A percentile compares a stretch with the other conserved stretches of the same genome.
phyloP scores from a whole-genome alignment of 2,113 vertebrate species.

The Lophura nycthemera region DNA sequence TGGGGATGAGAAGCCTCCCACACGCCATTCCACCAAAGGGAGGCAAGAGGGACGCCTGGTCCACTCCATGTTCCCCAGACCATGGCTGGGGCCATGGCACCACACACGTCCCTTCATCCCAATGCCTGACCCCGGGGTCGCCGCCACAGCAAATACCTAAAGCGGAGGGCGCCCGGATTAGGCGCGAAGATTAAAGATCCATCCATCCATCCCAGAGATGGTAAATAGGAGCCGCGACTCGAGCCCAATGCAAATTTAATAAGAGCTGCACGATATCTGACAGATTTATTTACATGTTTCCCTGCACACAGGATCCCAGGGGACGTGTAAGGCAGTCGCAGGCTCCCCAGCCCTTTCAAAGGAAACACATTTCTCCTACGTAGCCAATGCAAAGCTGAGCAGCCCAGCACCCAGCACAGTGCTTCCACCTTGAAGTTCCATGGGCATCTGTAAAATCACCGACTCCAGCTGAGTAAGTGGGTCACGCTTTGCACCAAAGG shows the following conservation, averaged over 20 bases:
- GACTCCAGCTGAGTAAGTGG: accelerated
- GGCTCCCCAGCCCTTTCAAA: background rate
- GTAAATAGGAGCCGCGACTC: background rate
- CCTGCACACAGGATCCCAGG: background rate
- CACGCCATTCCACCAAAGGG: background rate
- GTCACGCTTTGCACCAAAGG: background rate
- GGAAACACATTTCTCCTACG: background rate
- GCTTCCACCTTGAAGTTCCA: background rate
- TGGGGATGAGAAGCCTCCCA: background rate
- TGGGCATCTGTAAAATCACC: background rate
- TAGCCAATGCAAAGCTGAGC: background rate
- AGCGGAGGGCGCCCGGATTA: background rate
- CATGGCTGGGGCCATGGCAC: background rate
- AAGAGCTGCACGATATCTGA: background rate
- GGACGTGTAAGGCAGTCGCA: background rate
- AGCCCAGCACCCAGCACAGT: background rate
- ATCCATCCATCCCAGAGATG: background rate
- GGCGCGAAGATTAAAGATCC: background rate
- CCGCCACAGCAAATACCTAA: background rate
- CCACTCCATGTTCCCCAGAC: background rate
- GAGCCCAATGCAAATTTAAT: background rate
- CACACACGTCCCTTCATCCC: background rate
- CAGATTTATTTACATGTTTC: constrained; percentile 15
- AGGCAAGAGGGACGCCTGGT: accelerated
- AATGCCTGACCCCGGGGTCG: background rate